These are phyloP conservation scores for Strix uralensis DNA, from an alignment of 2,113 vertebrate genomes.

Conservation along the genomic window DNA sequence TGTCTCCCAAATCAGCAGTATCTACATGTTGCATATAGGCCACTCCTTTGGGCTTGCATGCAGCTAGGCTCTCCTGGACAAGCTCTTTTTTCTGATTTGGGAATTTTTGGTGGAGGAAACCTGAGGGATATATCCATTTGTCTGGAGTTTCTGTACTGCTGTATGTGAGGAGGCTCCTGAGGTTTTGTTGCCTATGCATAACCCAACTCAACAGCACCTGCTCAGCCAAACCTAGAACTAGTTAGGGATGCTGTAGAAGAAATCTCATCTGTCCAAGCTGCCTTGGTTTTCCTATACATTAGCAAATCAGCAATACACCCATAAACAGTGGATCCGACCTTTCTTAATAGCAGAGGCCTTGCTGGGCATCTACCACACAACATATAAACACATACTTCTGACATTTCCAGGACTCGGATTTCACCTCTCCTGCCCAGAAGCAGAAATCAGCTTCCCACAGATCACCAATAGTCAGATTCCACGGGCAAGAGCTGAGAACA, in stretches of 20 bases:
- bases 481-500: background rate
- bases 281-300: background rate
- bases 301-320: background rate
- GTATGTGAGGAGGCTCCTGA: background rate
- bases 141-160: background rate
- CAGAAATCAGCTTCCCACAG: background rate
- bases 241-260: background rate
- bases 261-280: background rate
- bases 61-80: background rate
- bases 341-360: background rate
- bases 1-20: background rate
- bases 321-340: background rate
- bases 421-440: background rate
- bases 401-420: background rate
- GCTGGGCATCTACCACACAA: background rate
- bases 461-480: background rate
- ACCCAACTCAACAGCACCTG: background rate
- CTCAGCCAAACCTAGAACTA: background rate
- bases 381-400: background rate
- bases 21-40: background rate
- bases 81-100: background rate
- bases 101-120: background rate
- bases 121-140: background rate
- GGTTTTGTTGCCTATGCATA: background rate
- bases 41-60: background rate